Percentiles rank a stretch among this genome's conserved stretches.
These are phyloP conservation scores for Lepus timidus DNA, from an alignment of 2,113 vertebrate species.

Conservation along the genomic window DNA sequence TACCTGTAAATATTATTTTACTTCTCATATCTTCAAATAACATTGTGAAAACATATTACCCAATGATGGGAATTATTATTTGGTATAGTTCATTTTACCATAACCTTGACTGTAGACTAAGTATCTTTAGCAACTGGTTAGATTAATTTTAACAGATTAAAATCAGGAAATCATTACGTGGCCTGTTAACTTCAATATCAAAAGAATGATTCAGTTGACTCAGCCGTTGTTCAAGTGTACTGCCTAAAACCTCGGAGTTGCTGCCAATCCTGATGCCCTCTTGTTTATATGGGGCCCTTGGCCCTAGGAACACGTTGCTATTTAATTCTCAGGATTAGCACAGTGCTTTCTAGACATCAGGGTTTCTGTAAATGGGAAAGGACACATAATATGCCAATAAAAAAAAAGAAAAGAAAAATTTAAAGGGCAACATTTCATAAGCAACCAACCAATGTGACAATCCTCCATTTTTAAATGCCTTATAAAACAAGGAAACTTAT, in stretches of 20 bases:
- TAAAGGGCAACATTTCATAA: background rate
- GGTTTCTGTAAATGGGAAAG: background rate
- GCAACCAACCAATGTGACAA: background rate
- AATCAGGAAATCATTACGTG: background rate
- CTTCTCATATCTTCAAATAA: background rate
- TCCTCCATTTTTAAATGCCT: background rate
- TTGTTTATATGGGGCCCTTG: background rate
- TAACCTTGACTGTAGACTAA: background rate
- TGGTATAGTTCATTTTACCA: background rate
- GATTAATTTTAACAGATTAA: background rate
- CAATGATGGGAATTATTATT: background rate
- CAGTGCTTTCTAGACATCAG: background rate
- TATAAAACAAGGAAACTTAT: background rate
- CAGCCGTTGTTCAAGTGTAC: rapidly evolving
- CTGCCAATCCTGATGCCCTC: background rate
- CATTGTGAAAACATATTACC: background rate
- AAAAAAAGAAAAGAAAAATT: background rate
- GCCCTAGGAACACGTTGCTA: background rate
- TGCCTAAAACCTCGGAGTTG: rapidly evolving
- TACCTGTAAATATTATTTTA: background rate
- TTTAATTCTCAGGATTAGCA: background rate
- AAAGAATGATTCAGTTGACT: background rate
- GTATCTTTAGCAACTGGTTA: background rate
- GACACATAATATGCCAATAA: background rate
- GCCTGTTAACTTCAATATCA: background rate